Conservation (phyloP, 2,797 vertebrate species). For the Macrochelys suwanniensis region DNA sequence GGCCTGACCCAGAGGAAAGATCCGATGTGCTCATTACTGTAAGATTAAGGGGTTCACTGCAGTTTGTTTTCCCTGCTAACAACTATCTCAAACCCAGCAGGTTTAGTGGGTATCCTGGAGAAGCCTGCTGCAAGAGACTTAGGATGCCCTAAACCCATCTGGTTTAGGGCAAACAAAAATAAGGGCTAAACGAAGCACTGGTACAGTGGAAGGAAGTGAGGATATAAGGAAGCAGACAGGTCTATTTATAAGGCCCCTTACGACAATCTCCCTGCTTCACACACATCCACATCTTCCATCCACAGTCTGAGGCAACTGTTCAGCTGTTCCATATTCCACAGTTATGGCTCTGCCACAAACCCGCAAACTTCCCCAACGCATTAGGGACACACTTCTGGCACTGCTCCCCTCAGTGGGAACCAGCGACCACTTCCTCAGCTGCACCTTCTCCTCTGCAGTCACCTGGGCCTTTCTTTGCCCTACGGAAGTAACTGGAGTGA, state of each 20-base stretch:
- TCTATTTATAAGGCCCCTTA: not conserved
- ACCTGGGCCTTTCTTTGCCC: not conserved
- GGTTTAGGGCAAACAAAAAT: not conserved
- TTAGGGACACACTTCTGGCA: not conserved
- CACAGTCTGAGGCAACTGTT: not conserved
- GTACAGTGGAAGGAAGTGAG: not conserved
- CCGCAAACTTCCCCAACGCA: not conserved
- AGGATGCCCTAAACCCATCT: not conserved
- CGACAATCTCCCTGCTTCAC: not conserved
- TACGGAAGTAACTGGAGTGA: not conserved
- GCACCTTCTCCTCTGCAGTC: not conserved
- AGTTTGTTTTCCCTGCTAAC: slow-evolving; percentile 14
- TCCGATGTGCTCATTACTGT: not conserved
- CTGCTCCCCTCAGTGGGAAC: not conserved
- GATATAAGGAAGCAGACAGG: not conserved
- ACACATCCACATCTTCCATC: not conserved
- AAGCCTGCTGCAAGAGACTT: rapidly evolving
- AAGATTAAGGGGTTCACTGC: not conserved
- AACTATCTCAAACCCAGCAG: slow-evolving; percentile 2
- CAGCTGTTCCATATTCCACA: not conserved
- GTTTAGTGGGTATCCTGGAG: not conserved
- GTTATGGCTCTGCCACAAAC: not conserved
- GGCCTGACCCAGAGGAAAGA: not conserved
- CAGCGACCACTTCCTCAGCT: not conserved
- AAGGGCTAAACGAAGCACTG: not conserved